Conservation (phyloP, 2,888 invertebrate genomes). For the Protonemura montana region DNA sequence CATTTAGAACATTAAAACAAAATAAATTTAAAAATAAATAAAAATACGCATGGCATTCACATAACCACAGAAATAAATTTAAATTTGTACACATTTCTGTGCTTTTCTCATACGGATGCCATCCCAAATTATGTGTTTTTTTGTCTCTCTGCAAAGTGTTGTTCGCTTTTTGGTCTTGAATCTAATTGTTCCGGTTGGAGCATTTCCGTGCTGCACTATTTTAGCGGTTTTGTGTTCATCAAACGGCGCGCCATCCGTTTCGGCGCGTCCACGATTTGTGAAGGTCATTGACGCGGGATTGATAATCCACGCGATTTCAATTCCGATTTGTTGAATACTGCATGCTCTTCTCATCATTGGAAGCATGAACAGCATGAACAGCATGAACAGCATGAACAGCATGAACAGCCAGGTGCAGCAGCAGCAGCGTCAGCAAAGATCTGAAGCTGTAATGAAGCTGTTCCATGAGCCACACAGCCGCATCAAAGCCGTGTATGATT, state of each 20-base stretch:
- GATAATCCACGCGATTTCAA: constrained; percentile 2
- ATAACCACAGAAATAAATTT: too few relatives aligned
- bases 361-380: too few relatives aligned
- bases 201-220: background rate
- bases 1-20: too few relatives aligned
- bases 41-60: too few relatives aligned
- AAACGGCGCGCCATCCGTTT: background rate
- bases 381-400: too few relatives aligned
- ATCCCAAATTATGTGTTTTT: too few relatives aligned
- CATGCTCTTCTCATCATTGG: background rate
- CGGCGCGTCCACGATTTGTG: background rate
- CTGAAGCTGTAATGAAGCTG: background rate
- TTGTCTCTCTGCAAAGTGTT: too few relatives aligned
- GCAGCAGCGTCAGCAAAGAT: background rate
- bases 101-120: too few relatives aligned
- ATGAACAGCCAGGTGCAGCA: background rate
- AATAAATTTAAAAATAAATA: too few relatives aligned
- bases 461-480: background rate
- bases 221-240: background rate
- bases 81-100: too few relatives aligned
- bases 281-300: constrained; percentile 32
- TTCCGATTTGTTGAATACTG: background rate
- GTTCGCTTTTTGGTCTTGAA: too few relatives aligned
- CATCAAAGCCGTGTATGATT: background rate
- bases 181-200: too few relatives aligned